Evolutionary conservation across 2,888 invertebrate genomes (phyloP), one percentile per base, ranked within the genome.

Genomic region (Netelia virgata): DNA sequence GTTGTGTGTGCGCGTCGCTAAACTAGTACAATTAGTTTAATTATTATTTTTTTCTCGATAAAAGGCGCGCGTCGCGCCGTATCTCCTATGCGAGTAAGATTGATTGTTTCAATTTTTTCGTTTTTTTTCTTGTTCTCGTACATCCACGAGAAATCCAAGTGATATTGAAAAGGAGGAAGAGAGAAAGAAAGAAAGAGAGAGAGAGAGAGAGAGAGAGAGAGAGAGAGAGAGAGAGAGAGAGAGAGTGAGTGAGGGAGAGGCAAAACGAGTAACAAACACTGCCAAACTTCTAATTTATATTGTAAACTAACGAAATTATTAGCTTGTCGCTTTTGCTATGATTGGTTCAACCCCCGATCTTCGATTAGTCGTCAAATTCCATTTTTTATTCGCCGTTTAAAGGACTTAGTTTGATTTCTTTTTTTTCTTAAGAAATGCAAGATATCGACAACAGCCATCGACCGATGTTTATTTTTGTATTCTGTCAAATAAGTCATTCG

Each of bases 201-300:
- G n/a, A n/a, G n/a, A n/a, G 78, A 41, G 73, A 68, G 57, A 82
- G 36, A 16, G 41, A 77, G 43, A 47, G 28, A 57, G 70, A n/a
- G 78, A 41, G 73, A 68, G 57, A 82, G 36, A 16, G 41, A 77
- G 43, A 47, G 28, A 57, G 70, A n/a, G 78, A 41, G 73, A 68
- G 57, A 82, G 36, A 16, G 41, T 73, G 43, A 47, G 28, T 47
- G 70, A 41, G 47, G 14, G 14, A 14, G 84, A 86, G 87, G 86
- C 83, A 87, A 86, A 85, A 88, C 73, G 77, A 81, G 23, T 80
- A 88, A 87, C 88, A 85, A 87, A 88, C 92, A 92, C 92, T 92
- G 92, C 92, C 92, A 92, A 92, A 91, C 89, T 88, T 88, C 81
- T 90, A 90, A 89, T 89, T 90, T 90, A 90, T 90, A 88, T 89